Base-by-base conservation (phyloP, 2,888 invertebrate genomes). In the Mesochorus sp. region DNA sequence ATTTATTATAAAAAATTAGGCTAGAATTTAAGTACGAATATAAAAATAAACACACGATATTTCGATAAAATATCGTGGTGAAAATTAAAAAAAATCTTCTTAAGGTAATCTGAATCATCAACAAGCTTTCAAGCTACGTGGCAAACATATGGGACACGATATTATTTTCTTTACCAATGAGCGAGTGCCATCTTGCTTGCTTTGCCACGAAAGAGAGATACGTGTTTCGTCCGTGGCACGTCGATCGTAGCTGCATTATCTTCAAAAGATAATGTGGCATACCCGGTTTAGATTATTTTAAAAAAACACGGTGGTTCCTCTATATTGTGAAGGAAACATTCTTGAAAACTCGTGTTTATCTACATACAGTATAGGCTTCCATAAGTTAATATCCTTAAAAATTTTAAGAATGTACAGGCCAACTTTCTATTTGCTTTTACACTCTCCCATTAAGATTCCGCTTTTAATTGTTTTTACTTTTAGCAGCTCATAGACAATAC, bases 161-260 rank as follows among this genome's bases (percentile, higher is more conserved):
- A 31, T n/a, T n/a, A 3, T 39, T 59, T 39, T n/a, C n/a, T 49
- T 14, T 49, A 26, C 76, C 79, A 79, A 79, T 79, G 26, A 59
- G 42, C 61, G 34, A 5, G 37, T 31, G 76, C 67, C 79, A 79
- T 79, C 64, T n/a, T n/a, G n/a, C 55, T 42, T 19, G 6, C 8
- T 19, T 10, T 3, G 39, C 6, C 19, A 37, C n/a, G 3, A 28
- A 14, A 21, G 28, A 49, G 12, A 24, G n/a, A 17, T 19, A 21
- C 1, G 28, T 14, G 34, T 17, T 5, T 4, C 12, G 24, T 42
- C 0, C 28, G 17, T 6, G 8, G 12, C 12, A 14, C 28, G 44
- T 14, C 34, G 39, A 21, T 1, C 17, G 34, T 34, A n/a, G 39
- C 24, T 44, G 37, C 42, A 14, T 42, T 77, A 77, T 72, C 76